Evolutionary conservation across 2,888 invertebrate genomes (phyloP), one percentile per base, ranked within the genome.

Genomic region (Unio delphinus): DNA sequence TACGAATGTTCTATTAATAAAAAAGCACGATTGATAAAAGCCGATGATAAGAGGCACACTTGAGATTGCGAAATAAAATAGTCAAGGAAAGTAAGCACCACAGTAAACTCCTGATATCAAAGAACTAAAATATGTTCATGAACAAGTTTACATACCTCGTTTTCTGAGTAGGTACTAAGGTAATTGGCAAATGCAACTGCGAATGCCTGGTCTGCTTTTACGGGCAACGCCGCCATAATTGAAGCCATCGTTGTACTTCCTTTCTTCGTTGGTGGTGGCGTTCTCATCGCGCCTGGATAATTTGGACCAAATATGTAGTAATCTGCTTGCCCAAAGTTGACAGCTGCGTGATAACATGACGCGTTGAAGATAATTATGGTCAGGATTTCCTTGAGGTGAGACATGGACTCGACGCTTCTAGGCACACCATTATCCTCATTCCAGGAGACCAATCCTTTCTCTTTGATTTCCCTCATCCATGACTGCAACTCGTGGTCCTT

Each of bases 281-380:
- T 61, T 30, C 77, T 61, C 61, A 77, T 57, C 3, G 68, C 73
- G 55, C 74, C 67, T 34, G 77, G 77, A 64, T 77, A 75, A 58
- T 73, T 77, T 55, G 77, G 77, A 57, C 74, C 77, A 56, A 75
- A 77, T 58, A 65, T 68, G 58, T 70, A 74, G 65, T 77, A 77
- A 68, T 77, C 77, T 59, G 67, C 56, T 64, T 77, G 77, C 6
- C 73, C 66, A 65, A 75, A 77, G 66, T 77, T 77, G 62, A 77
- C 54, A 2, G 77, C 69, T 26, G 74, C 61, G 65, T 77, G 77
- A 30, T 67, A 77, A 28, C 69, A 72, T 34, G 74, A 74, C 5
- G 69, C 67, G 59, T 73, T 67, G 63, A 70, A 75, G 11, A 77
- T 73, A 57, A 75, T 70, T 64, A 72, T 75, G 23, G 74, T 65